Conservation (phyloP, 2,888 invertebrate species). For the Orthosia incerta region DNA sequence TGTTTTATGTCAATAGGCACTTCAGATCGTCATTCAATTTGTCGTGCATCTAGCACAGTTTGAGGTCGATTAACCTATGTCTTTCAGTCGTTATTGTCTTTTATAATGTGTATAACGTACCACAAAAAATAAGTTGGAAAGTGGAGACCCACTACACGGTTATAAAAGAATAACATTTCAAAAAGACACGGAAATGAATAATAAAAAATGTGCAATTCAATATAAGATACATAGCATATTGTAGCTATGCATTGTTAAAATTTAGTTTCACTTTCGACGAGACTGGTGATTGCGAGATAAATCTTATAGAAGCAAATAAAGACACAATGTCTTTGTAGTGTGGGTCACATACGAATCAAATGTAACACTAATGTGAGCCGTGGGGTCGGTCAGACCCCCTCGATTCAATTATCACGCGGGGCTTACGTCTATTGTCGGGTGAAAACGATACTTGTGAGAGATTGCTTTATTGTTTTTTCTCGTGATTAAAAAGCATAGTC, state of each 20-base stretch:
- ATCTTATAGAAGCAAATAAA: slow-evolving; percentile 65
- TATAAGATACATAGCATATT: neutral
- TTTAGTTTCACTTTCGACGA: slow-evolving; percentile 8
- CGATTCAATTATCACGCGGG: slow-evolving; percentile 89
- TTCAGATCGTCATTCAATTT: slow-evolving; percentile 47
- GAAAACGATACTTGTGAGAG: slow-evolving; percentile 91
- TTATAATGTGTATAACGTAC: neutral
- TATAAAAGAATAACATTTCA: no score
- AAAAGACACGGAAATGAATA: no score
- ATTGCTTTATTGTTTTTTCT: slow-evolving; percentile 91
- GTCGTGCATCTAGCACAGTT: slow-evolving; percentile 40
- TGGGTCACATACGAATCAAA: slow-evolving; percentile 86
- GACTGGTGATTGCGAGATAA: neutral
- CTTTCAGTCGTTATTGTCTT: neutral
- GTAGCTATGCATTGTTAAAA: neutral
- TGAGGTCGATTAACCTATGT: slow-evolving; percentile 18
- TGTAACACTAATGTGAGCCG: slow-evolving; percentile 84
- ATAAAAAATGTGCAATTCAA: no score
- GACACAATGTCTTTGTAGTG: slow-evolving; percentile 65
- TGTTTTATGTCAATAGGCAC: slow-evolving; percentile 59
- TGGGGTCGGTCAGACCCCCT: slow-evolving; percentile 82
- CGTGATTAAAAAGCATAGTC: slow-evolving; percentile 87
- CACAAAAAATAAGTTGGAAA: no score
- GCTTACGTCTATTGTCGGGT: slow-evolving; percentile 85
- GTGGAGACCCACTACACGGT: no score